Conservation (phyloP, 2,797 vertebrate genomes). For the Vireo griseus region DNA sequence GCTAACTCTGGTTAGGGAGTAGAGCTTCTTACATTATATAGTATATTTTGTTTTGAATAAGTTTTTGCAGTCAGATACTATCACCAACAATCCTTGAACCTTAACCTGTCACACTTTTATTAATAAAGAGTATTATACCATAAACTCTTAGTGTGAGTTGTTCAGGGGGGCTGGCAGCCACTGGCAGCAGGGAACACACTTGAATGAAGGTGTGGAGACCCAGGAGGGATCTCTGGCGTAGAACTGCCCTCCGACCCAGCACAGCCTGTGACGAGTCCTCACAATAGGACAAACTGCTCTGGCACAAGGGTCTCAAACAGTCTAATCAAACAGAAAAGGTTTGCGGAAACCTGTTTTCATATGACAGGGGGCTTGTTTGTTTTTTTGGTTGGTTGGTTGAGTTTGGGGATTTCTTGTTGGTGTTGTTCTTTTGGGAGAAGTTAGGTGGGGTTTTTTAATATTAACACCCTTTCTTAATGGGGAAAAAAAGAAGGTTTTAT, state of each 20-base stretch:
- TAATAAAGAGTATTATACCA: not conserved
- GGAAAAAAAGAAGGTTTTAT: not conserved
- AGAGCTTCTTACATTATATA: not conserved
- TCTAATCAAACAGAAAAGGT: not conserved
- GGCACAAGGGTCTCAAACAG: not conserved
- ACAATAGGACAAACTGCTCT: not conserved
- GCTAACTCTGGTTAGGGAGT: not conserved
- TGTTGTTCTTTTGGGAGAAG: not conserved
- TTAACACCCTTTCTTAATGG: not conserved
- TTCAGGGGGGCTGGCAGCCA: not conserved
- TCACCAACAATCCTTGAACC: not conserved
- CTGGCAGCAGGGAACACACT: not conserved
- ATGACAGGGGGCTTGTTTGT: not conserved
- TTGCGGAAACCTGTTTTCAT: not conserved
- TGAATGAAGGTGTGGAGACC: not conserved
- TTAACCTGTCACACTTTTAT: not conserved
- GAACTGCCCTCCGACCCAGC: fast-evolving
- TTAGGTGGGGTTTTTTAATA: fast-evolving
- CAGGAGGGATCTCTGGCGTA: not conserved
- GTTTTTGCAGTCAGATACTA: not conserved
- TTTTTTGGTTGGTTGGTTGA: not conserved
- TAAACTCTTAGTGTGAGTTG: not conserved
- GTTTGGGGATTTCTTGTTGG: not conserved
- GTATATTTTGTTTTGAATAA: not conserved
- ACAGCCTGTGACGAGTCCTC: not conserved